Conservation (phyloP, 2,888 invertebrate genomes). For the Metallyticus violacea region DNA sequence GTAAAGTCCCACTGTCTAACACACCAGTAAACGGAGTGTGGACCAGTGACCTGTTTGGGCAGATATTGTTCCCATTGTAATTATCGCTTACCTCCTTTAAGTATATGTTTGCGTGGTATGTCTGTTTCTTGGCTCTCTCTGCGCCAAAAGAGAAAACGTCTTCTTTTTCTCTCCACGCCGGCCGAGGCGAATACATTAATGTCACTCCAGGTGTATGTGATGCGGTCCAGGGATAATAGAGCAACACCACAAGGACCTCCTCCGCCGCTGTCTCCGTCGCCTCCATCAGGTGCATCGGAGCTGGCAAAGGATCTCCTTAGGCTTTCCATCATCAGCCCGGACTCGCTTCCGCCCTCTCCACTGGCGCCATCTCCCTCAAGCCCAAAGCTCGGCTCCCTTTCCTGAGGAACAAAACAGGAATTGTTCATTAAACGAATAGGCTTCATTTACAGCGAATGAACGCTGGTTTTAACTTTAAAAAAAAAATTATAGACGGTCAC, state of each 20-base stretch:
- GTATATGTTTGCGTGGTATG: constrained; percentile 64
- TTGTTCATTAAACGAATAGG: too few species aligned
- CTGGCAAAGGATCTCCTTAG: neutral
- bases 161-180: constrained; percentile 47
- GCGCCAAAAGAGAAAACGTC: constrained; percentile 3
- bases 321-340: neutral
- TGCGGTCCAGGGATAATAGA: constrained; percentile 35
- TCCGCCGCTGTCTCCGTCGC: neutral
- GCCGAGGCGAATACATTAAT: constrained; percentile 69
- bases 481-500: too few species aligned
- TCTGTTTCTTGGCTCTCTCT: neutral
- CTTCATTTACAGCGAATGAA: too few species aligned
- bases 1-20: too few species aligned
- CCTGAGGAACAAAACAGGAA: neutral
- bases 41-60: too few species aligned
- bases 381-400: neutral
- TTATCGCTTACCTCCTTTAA: constrained; percentile 50
- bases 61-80: too few species aligned
- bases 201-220: constrained; percentile 77
- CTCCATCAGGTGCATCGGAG: neutral
- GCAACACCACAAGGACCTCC: neutral
- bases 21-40: too few species aligned
- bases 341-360: neutral
- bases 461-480: too few species aligned
- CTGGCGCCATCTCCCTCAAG: neutral